Evolutionary conservation across 2,888 invertebrate genomes (phyloP).

Genomic region (Melieria crassipennis): DNA sequence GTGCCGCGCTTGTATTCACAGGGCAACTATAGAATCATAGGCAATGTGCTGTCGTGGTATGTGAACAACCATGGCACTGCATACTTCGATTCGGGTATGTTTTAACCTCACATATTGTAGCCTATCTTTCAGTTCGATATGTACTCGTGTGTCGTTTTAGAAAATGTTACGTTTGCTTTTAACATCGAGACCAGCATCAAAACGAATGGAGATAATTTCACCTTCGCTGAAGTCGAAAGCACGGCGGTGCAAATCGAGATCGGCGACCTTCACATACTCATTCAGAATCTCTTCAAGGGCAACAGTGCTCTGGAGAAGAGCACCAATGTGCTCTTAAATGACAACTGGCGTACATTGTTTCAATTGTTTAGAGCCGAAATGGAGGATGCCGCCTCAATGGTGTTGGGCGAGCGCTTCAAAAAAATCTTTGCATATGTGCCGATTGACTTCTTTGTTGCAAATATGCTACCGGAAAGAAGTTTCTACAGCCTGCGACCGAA

Average conservation of each 20-base stretch:
- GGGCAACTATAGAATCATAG: no score
- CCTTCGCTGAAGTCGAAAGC: constrained; percentile 46
- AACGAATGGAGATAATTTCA: constrained; percentile 9
- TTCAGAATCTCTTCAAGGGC: constrained; percentile 71
- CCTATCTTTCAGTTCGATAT: no score
- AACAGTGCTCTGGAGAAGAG: constrained; percentile 68
- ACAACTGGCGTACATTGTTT: constrained; percentile 75
- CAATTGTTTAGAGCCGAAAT: constrained; percentile 75
- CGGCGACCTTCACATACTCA: constrained; percentile 71
- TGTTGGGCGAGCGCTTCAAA: constrained; percentile 71
- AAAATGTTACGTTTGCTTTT: no score
- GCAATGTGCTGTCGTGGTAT: no score
- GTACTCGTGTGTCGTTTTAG: no score
- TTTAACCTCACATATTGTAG: no score
- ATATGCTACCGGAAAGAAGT: constrained; percentile 58
- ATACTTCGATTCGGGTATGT: no score
- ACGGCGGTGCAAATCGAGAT: constrained; percentile 72
- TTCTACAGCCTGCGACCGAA: not conserved
- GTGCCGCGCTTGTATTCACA: no score
- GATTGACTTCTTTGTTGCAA: constrained; percentile 72
- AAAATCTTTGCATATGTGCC: constrained; percentile 73
- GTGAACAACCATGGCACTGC: no score
- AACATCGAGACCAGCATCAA: no score
- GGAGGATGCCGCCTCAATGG: constrained; percentile 72
- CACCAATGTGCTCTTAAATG: constrained; percentile 75